phyloP scores from a whole-genome alignment of 2,888 invertebrate species.

The Synanthedon vespiformis region DNA sequence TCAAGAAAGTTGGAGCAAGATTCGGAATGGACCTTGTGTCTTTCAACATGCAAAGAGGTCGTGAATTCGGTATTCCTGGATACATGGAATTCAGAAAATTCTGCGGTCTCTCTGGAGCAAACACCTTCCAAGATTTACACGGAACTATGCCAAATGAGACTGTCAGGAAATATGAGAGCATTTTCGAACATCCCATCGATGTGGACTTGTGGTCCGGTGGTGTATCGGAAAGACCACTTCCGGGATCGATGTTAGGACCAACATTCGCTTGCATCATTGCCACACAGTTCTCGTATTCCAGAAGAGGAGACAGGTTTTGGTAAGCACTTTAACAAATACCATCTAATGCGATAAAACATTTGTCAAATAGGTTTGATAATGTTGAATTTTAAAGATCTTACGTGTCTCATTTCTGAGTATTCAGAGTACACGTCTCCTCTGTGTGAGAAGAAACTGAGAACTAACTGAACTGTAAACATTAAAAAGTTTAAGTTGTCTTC shows the following conservation, averaged over 20 bases:
- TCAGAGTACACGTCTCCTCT: no score
- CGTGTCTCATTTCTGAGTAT: no score
- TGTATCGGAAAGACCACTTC: constrained; percentile 89
- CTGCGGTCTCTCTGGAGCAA: constrained; percentile 85
- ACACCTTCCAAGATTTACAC: constrained; percentile 83
- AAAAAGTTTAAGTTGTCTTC: no score
- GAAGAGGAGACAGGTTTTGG: constrained; percentile 95
- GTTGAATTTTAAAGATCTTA: no score
- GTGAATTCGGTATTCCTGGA: constrained; percentile 91
- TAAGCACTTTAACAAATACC: constrained; percentile 20
- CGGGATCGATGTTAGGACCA: constrained; percentile 93
- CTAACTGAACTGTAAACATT: no score
- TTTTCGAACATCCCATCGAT: constrained; percentile 91
- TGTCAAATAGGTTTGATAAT: no score
- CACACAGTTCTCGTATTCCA: constrained; percentile 89
- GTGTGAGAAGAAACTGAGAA: no score
- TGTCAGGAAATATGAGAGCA: constrained; percentile 82
- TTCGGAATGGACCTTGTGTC: constrained; percentile 93
- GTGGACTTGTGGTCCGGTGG: constrained; percentile 96
- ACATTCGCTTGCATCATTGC: constrained; percentile 95
- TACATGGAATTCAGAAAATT: constrained; percentile 94
- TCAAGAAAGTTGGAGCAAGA: constrained; percentile 82
- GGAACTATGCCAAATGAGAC: constrained; percentile 92
- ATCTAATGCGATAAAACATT: no score
- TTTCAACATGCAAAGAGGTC: constrained; percentile 92